Conservation (phyloP, 2,888 invertebrate genomes). For the Drosophila bunnanda region DNA sequence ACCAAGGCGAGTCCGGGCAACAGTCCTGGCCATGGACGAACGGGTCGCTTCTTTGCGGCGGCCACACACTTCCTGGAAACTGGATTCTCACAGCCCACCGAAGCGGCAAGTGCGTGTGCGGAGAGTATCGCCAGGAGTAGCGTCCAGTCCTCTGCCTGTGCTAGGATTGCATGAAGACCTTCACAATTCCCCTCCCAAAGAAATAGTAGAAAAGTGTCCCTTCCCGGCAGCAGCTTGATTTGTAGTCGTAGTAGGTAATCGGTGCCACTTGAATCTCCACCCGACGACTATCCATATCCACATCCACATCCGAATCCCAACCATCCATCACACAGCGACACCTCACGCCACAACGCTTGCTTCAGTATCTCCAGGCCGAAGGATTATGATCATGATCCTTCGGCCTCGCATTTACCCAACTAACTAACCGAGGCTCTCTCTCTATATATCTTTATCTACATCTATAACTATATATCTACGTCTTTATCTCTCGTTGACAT, state of each 20-base stretch:
- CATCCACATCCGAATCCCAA: conserved; percentile 5
- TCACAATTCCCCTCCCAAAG: neutral
- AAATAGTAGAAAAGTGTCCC: conserved; percentile 15
- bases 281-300: neutral
- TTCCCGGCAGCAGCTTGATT: conserved; percentile 19
- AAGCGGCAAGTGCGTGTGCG: conserved; percentile 70
- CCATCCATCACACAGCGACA: conserved; percentile 56
- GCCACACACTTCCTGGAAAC: conserved; percentile 69
- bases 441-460: conserved; percentile 20
- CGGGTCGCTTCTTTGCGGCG: conserved; percentile 75
- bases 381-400: conserved; percentile 11
- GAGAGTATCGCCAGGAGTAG: conserved; percentile 24
- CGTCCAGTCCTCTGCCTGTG: conserved; percentile 26
- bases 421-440: conserved; percentile 42
- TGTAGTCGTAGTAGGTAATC: conserved; percentile 32
- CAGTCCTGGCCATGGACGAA: conserved; percentile 60
- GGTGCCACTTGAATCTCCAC: conserved; percentile 22
- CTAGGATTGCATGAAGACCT: conserved; percentile 44
- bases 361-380: conserved; percentile 35
- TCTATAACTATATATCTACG: conserved; percentile 24
- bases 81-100: conserved; percentile 52
- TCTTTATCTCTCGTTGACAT: conserved; percentile 27
- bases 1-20: conserved; percentile 12
- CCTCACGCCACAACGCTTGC: conserved; percentile 66
- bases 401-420: conserved; percentile 30